phyloP scores from a whole-genome alignment of 1,140 invertebrate species.

The Pseudomyrmex flavicornis region DNA sequence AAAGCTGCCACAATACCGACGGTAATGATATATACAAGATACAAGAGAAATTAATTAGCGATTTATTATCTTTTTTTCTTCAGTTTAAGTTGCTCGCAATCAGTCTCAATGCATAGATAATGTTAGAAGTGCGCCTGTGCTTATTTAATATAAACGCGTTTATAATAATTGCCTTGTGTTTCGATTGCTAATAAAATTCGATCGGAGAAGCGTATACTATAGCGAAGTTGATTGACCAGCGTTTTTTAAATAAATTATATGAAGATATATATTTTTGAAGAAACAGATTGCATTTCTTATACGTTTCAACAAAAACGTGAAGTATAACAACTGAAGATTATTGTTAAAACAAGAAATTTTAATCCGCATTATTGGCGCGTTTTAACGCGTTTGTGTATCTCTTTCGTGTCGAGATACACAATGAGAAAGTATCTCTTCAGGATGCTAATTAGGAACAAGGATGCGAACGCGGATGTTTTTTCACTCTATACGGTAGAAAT shows the following conservation, averaged over 20 bases:
- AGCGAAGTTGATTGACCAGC: too few species aligned
- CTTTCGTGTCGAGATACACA: conserved; percentile 37
- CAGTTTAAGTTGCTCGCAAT: conserved; percentile 23
- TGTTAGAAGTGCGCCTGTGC: neutral
- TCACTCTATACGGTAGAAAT: conserved; percentile 33
- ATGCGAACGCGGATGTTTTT: conserved; percentile 19
- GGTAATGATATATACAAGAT: conserved; percentile 28
- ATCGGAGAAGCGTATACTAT: too few species aligned
- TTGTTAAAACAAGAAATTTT: conserved; percentile 40
- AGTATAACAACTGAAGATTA: conserved; percentile 37
- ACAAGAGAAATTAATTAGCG: conserved; percentile 41
- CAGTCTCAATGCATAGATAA: conserved; percentile 17
- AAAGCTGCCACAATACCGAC: conserved; percentile 30
- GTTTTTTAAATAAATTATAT: conserved; percentile 20
- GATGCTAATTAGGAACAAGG: conserved; percentile 55
- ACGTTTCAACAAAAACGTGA: conserved; percentile 33
- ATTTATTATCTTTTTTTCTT: conserved; percentile 16
- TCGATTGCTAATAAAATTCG: neutral
- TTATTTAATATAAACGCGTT: conserved; percentile 18
- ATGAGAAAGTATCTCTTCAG: conserved; percentile 51
- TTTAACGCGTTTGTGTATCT: conserved; percentile 38
- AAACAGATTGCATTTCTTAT: conserved; percentile 17
- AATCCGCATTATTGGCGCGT: conserved; percentile 18
- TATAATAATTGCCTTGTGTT: conserved; percentile 31
- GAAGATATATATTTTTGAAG: conserved; percentile 13